Conservation (phyloP, 1,140 invertebrate species). For the Diabrotica virgifera region DNA sequence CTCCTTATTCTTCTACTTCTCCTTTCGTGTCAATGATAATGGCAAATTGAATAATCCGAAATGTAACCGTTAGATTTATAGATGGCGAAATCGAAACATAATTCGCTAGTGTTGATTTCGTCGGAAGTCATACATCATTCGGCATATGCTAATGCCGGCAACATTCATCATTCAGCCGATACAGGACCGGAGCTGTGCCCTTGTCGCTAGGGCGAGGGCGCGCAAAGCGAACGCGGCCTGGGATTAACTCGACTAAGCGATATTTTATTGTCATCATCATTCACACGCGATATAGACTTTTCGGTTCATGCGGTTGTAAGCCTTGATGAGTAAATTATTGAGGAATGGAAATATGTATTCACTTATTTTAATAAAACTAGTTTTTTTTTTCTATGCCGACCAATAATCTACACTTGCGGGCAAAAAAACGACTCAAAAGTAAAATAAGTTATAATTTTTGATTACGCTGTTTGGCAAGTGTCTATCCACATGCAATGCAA, state of each 20-base stretch:
- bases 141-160: constrained; percentile 42
- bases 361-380: not conserved
- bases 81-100: constrained; percentile 40
- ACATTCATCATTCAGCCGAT: constrained; percentile 43
- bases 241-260: constrained; percentile 37
- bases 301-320: constrained; percentile 26
- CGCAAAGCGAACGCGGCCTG: constrained; percentile 10
- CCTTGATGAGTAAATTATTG: constrained; percentile 26
- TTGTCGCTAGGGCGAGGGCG: not conserved
- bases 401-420: too few species aligned
- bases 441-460: too few species aligned
- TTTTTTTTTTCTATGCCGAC: too few species aligned
- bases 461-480: too few species aligned
- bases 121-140: constrained; percentile 42
- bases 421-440: too few species aligned
- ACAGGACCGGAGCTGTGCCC: constrained; percentile 20
- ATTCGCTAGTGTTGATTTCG: constrained; percentile 42
- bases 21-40: constrained; percentile 26
- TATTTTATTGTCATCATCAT: constrained; percentile 42
- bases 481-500: too few species aligned
- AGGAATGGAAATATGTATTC: not conserved
- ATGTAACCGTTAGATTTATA: constrained; percentile 40
- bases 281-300: constrained; percentile 37
- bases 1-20: too few species aligned
- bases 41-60: constrained; percentile 38